Percentiles rank a stretch among this genome's conserved stretches.
phyloP scores from a whole-genome alignment of 2,888 invertebrate species.

The Plagodis dolabraria region DNA sequence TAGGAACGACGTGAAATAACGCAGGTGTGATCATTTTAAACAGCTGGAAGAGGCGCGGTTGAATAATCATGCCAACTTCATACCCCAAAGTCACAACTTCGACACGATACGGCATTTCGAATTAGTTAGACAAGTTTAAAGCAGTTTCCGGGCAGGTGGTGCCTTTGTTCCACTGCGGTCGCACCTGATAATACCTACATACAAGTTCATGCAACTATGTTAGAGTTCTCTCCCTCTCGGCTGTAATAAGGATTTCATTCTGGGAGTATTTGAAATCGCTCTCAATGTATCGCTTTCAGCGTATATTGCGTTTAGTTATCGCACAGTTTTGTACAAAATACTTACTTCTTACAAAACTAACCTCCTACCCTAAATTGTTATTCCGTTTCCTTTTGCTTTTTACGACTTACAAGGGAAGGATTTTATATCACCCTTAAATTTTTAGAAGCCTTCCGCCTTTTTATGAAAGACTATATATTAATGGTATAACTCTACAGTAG shows the following conservation, averaged over 20 bases:
- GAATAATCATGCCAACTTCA: conserved; percentile 54
- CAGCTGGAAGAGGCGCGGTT: conserved; percentile 43
- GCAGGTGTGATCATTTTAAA: conserved; percentile 40
- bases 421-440: too few relatives aligned
- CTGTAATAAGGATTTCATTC: conserved; percentile 7
- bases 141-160: conserved; percentile 59
- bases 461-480: too few relatives aligned
- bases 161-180: conserved; percentile 59
- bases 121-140: conserved; percentile 62
- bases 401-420: too few relatives aligned
- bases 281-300: neutral
- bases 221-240: conserved; percentile 17
- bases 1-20: too few relatives aligned
- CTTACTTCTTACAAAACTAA: too few relatives aligned
- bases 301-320: neutral
- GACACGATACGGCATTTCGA: conserved; percentile 58
- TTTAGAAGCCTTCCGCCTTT: too few relatives aligned
- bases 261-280: neutral
- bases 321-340: too few relatives aligned
- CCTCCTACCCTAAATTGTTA: too few relatives aligned
- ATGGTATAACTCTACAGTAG: neutral
- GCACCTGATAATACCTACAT: conserved; percentile 57
- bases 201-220: conserved; percentile 54
- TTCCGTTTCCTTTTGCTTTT: too few relatives aligned
- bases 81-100: conserved; percentile 57